Evolutionary conservation across 2,113 vertebrate species (phyloP), one percentile per base, ranked within the genome.

Genomic region (Lynx canadensis): DNA sequence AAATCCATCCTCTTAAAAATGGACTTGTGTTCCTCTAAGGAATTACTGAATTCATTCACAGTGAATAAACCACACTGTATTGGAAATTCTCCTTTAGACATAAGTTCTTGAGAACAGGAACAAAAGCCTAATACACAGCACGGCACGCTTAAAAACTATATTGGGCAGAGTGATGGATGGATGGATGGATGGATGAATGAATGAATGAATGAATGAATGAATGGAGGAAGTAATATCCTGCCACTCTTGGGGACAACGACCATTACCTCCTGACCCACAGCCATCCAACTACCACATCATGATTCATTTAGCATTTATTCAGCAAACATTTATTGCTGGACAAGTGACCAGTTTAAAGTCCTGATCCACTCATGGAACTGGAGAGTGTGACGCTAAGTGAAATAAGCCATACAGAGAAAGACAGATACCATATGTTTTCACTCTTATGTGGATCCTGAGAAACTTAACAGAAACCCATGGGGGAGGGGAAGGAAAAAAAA

Each of bases 271-370:
- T 66, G 65, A 33, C 69, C 73, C 36, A 4, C 1, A 6, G 11
- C 29, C 23, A 73, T 73, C n/a, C 33, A 57, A 48, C 63, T n/a
- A 80, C 3, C 63, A 27, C 16, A 63, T 89, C 88, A 84, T 41
- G 60, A 86, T 41, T 93, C 69, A 96, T 55, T 94, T 60, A 87
- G 63, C 69, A 88, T 85, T 84, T 84, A 76, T 60, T 97, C 73
- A 57, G 60, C 74, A 94, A 89, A 87, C n/a, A 91, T 41, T 84
- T 89, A 78, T 65, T 92, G 74, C 69, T 84, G 66, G 82, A 74
- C 73, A 94, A 92, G 94, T 68, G 79, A 91, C 74, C 55, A 27
- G n/a, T 92, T 66, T 76, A 92, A 95, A 91, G 92, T 84, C 76
- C 50, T 81, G 66, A 89, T 52, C 52, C 65, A 95, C 45, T 45